Conservation (phyloP, 1,140 invertebrate species). For the Pseudomyrmex dendroicus region DNA sequence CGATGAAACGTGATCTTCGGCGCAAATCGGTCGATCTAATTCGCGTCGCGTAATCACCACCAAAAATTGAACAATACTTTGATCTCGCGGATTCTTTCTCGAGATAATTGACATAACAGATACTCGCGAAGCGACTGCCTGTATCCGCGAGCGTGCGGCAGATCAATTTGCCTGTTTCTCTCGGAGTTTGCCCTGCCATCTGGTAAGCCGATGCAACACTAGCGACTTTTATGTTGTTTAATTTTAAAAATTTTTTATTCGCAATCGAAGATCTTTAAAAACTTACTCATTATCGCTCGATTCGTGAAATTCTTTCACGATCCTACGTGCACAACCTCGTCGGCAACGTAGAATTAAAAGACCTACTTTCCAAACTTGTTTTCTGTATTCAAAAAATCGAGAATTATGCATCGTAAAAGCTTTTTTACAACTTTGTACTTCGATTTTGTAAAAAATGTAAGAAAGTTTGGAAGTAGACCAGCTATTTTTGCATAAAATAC, state of each 20-base stretch:
- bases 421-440: background rate
- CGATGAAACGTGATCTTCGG: background rate
- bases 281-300: background rate
- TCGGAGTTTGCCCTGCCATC: slow-evolving; percentile 69
- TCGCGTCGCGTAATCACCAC: background rate
- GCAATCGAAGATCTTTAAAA: background rate
- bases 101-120: slow-evolving; percentile 55
- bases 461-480: background rate
- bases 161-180: slow-evolving; percentile 68
- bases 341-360: background rate
- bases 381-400: background rate
- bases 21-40: slow-evolving; percentile 6
- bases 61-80: background rate
- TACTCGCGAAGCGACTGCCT: slow-evolving; percentile 52
- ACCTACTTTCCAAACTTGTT: background rate
- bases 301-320: background rate
- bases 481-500: too few relatives aligned
- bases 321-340: background rate
- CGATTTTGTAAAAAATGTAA: background rate
- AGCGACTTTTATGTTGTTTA: slow-evolving; percentile 54
- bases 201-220: slow-evolving; percentile 55
- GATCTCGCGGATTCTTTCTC: slow-evolving; percentile 33
- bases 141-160: slow-evolving; percentile 46
- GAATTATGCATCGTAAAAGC: background rate
- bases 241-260: slow-evolving; percentile 25